Conservation (phyloP, 1,140 invertebrate genomes). For the Zeugodacus cucurbitae region DNA sequence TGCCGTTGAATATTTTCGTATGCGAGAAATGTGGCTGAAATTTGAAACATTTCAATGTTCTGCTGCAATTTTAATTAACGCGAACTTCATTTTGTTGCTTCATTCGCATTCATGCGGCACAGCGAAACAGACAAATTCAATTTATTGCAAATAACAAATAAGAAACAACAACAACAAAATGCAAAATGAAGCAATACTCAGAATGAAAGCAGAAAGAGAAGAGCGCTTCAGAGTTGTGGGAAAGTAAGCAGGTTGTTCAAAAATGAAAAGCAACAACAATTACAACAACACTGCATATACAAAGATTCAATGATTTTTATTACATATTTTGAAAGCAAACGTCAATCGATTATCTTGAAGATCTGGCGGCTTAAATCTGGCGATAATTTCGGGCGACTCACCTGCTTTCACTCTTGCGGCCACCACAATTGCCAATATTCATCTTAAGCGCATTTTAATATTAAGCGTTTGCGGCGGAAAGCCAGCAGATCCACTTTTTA, state of each 20-base stretch:
- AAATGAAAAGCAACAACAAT: neutral
- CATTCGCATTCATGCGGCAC: neutral
- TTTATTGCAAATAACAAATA: neutral
- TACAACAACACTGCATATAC: neutral
- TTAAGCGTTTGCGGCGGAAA: neutral
- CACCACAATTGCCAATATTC: neutral
- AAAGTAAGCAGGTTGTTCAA: neutral
- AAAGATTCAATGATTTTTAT: neutral
- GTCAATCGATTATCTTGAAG: constrained; percentile 14
- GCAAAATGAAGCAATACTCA: neutral
- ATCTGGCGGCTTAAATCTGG: neutral
- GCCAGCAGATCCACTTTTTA: neutral
- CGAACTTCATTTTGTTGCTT: neutral
- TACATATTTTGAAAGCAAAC: neutral
- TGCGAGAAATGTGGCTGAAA: too few relatives aligned
- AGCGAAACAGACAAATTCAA: neutral
- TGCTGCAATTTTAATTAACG: constrained; percentile 36
- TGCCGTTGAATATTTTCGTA: too few relatives aligned
- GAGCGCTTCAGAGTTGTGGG: neutral
- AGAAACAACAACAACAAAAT: neutral
- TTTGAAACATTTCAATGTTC: neutral
- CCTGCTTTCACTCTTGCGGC: neutral
- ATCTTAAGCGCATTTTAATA: neutral
- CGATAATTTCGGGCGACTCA: neutral
- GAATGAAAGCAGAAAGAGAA: neutral